phyloP scores from a whole-genome alignment of 2,888 invertebrate species.

The Syrphus vitripennis region DNA sequence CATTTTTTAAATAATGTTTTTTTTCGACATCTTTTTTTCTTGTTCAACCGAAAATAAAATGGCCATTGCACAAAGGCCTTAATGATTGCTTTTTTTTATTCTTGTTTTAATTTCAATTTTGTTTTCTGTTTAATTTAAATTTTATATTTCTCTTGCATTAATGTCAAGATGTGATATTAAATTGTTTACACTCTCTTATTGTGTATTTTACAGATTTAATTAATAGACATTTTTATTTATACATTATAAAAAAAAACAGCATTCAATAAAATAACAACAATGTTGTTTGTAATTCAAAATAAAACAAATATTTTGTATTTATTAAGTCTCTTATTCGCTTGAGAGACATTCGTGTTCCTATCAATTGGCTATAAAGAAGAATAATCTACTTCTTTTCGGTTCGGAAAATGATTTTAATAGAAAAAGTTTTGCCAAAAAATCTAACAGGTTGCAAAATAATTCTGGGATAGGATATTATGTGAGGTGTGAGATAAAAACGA shows the following conservation, averaged over 20 bases:
- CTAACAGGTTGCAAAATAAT: slow-evolving; percentile 1
- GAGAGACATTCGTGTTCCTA: not conserved
- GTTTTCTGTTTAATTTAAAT: not conserved
- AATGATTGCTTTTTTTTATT: not conserved
- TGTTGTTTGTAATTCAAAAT: not conserved
- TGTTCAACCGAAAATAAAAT: not conserved
- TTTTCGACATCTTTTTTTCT: not conserved
- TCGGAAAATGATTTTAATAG: not conserved
- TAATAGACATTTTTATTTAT: not conserved
- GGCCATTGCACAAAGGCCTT: not conserved
- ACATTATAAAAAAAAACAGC: not conserved
- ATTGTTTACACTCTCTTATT: slow-evolving; percentile 19
- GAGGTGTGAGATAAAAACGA: not conserved
- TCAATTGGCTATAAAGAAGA: not conserved
- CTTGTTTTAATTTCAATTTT: not conserved
- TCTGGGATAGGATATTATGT: not conserved
- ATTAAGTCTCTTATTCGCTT: not conserved
- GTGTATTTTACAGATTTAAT: not conserved
- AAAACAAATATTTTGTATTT: not conserved
- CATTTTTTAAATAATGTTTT: not conserved
- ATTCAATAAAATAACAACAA: not conserved
- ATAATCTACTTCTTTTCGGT: not conserved
- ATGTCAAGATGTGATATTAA: not conserved
- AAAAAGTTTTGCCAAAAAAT: slow-evolving; percentile 1
- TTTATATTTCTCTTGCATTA: not conserved